Conservation (phyloP, 2,888 invertebrate genomes). For the Drosophila ustulata region DNA sequence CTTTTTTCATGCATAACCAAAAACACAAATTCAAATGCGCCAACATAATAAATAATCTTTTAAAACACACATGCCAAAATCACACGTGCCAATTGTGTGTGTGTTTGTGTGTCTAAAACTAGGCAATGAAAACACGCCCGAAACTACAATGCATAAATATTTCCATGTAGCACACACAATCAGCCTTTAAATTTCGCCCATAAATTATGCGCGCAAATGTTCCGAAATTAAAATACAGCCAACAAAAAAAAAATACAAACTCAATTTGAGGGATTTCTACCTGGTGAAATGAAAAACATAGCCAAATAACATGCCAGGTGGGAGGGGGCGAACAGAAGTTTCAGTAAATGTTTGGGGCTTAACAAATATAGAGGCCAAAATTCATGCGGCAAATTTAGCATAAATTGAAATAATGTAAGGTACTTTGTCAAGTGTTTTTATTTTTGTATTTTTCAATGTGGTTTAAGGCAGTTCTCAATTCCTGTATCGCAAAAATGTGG, state of each 20-base stretch:
- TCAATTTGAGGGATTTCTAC: slow-evolving; percentile 2
- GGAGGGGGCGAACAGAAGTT: slow-evolving; percentile 11
- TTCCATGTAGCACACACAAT: slow-evolving; percentile 36
- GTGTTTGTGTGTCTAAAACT: slow-evolving; percentile 18
- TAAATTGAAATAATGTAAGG: slow-evolving; percentile 21
- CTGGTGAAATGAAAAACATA: slow-evolving; percentile 3
- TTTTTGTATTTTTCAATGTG: slow-evolving; percentile 4
- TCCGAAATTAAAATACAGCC: slow-evolving; percentile 25
- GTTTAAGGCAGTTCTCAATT: background rate
- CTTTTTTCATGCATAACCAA: slow-evolving; percentile 43
- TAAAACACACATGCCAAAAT: slow-evolving; percentile 32
- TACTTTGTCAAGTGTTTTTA: slow-evolving; percentile 8
- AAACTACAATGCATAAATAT: slow-evolving; percentile 54
- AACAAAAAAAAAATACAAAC: background rate
- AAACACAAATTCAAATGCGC: slow-evolving; percentile 42
- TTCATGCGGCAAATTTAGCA: slow-evolving; percentile 26
- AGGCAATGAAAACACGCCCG: slow-evolving; percentile 28
- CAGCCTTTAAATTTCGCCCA: slow-evolving; percentile 36
- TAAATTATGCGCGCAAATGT: slow-evolving; percentile 57
- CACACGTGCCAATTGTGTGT: slow-evolving; percentile 24
- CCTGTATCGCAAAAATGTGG: background rate
- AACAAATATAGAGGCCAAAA: slow-evolving; percentile 1
- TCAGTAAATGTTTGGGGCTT: slow-evolving; percentile 14
- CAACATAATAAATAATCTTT: slow-evolving; percentile 52
- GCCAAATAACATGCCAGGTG: slow-evolving; percentile 29